phyloP scores from a whole-genome alignment of 1,140 invertebrate species.

The Polypedilum vanderplanki region DNA sequence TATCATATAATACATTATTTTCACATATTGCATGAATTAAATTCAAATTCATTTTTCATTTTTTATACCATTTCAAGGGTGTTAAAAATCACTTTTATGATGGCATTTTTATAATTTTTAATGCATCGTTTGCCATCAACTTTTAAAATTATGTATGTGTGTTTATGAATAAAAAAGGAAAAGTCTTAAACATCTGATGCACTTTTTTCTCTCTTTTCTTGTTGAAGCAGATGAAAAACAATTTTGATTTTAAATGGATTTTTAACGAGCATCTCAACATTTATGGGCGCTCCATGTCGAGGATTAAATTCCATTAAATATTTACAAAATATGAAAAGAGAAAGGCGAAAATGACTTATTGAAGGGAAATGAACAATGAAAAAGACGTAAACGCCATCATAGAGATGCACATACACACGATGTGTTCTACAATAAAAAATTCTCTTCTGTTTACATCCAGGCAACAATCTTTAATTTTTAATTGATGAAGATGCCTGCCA shows the following conservation, averaged over 20 bases:
- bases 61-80: neutral
- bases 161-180: neutral
- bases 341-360: neutral
- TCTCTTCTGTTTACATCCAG: too few species aligned
- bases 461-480: too few species aligned
- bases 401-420: neutral
- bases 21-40: neutral
- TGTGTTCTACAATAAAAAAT: neutral
- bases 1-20: too few species aligned
- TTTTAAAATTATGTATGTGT: too few species aligned
- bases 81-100: neutral
- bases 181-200: neutral
- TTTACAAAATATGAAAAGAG: neutral
- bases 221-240: neutral
- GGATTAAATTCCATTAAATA: slow-evolving; percentile 2
- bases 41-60: neutral
- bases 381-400: neutral
- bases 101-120: slow-evolving; percentile 7
- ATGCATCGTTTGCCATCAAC: neutral
- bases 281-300: neutral
- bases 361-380: slow-evolving; percentile 6
- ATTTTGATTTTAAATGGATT: slow-evolving; percentile 15
- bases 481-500: too few species aligned
- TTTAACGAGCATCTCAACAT: slow-evolving; percentile 2
- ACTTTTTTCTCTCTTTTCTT: neutral